Percentiles rank a stretch among this genome's conserved stretches.
Evolutionary conservation across 1,140 invertebrate genomes (phyloP).

Genomic region (Nautilus pompilius): DNA sequence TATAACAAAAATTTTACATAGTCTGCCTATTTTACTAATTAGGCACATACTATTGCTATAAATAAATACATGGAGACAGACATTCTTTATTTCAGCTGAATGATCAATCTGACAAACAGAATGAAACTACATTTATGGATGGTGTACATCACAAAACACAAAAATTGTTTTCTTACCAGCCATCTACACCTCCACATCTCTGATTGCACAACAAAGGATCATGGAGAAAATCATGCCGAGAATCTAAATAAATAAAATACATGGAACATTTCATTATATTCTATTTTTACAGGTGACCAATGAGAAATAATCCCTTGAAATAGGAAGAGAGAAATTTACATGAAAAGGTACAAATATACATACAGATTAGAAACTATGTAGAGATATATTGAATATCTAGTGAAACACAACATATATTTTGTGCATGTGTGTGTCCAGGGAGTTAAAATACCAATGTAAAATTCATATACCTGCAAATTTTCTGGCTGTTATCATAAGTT

Average conservation of each 20-base stretch:
- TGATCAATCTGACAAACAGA: no score
- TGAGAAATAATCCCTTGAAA: background rate
- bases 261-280: background rate
- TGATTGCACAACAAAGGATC: constrained; percentile 73
- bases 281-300: background rate
- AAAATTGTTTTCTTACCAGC: no score
- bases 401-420: background rate
- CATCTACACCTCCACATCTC: constrained; percentile 17
- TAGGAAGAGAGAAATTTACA: background rate
- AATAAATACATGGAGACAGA: no score
- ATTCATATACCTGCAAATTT: no score
- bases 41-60: no score
- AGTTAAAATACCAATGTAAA: no score
- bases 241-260: constrained; percentile 58
- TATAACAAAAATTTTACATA: no score
- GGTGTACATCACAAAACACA: no score
- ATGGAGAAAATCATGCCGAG: constrained; percentile 75
- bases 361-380: background rate
- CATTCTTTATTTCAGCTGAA: no score
- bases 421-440: background rate
- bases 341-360: background rate
- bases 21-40: no score
- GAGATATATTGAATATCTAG: background rate
- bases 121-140: no score
- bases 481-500: no score